Evolutionary conservation across 1,140 invertebrate genomes (phyloP).

Genomic region (Anthonomus grandis): DNA sequence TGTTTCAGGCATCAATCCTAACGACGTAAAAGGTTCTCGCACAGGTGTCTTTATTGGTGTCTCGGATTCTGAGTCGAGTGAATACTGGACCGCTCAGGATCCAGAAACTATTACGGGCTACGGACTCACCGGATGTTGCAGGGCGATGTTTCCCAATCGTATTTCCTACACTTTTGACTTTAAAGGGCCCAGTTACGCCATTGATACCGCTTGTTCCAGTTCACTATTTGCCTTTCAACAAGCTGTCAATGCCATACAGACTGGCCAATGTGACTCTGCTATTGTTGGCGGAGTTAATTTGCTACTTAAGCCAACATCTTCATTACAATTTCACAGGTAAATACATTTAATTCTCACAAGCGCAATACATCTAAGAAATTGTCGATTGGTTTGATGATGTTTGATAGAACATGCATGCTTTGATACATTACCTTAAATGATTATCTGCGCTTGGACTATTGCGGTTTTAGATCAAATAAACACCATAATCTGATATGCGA

Average conservation of each 20-base stretch:
- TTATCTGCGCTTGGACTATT: too few relatives aligned
- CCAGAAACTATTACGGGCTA: conserved; percentile 84
- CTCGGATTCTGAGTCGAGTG: conserved; percentile 80
- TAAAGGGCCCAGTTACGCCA: conserved; percentile 81
- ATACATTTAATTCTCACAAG: too few relatives aligned
- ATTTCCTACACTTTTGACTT: conserved; percentile 95
- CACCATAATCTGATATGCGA: background rate
- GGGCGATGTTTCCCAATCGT: conserved; percentile 95
- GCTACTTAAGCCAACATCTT: conserved; percentile 80
- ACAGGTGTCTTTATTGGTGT: conserved; percentile 92
- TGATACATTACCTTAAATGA: too few relatives aligned
- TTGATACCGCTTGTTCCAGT: conserved; percentile 96
- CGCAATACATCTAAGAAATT: background rate
- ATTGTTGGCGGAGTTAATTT: conserved; percentile 85
- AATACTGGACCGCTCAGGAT: conserved; percentile 68
- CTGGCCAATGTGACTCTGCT: conserved; percentile 87
- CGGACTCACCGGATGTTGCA: conserved; percentile 85
- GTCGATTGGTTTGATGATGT: too few relatives aligned
- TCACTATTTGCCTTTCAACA: conserved; percentile 85
- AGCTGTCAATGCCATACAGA: conserved; percentile 76
- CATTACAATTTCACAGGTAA: conserved; percentile 82
- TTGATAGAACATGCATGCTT: too few relatives aligned
- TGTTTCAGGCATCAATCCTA: conserved; percentile 70
- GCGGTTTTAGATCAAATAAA: too few relatives aligned
- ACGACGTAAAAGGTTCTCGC: conserved; percentile 71